Evolutionary conservation across 2,797 vertebrate species (phyloP).

Genomic region (Smutsia gigantea): DNA sequence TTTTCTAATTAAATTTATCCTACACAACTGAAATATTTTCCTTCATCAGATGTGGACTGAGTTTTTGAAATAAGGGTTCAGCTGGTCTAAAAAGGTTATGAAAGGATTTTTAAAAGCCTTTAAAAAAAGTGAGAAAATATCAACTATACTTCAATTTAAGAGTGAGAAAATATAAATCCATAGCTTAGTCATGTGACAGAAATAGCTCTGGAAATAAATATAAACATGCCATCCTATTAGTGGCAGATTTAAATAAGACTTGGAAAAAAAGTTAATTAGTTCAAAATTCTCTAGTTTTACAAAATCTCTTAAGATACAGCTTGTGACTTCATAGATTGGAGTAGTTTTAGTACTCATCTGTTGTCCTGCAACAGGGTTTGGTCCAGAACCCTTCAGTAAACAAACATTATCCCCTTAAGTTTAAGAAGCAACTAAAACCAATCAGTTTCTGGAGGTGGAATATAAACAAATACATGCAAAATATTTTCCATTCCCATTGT

Average conservation of each 20-base stretch:
- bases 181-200: background rate
- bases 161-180: background rate
- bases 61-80: background rate
- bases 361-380: background rate
- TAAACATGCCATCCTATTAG: background rate
- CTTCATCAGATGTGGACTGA: background rate
- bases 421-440: background rate
- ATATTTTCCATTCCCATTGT: constrained; percentile 11
- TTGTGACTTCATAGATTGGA: background rate
- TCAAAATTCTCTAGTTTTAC: constrained; percentile 6
- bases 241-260: background rate
- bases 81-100: background rate
- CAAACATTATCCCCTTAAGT: background rate
- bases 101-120: background rate
- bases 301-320: background rate
- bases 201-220: constrained; percentile 16
- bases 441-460: background rate
- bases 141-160: background rate
- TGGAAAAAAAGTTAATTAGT: background rate
- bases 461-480: background rate
- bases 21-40: background rate
- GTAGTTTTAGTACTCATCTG: background rate
- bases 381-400: background rate
- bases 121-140: background rate
- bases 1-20: background rate